Percentiles rank a stretch among this genome's conserved stretches.
These are phyloP conservation scores for Philereme vetulata DNA, from an alignment of 2,888 invertebrate species.

Conservation along the genomic window DNA sequence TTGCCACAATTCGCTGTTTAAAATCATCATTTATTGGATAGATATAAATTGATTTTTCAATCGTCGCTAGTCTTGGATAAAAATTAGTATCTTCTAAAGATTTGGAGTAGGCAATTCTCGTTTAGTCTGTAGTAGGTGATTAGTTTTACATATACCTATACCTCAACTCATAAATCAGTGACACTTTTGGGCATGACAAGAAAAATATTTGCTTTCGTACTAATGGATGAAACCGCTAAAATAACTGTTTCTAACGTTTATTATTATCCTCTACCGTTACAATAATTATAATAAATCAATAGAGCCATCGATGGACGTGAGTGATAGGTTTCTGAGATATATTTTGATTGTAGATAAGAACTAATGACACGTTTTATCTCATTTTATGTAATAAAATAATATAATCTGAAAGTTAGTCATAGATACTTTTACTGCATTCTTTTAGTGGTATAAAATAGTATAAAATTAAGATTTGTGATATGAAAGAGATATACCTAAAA, in stretches of 20 bases:
- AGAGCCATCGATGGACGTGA: constrained; percentile 13
- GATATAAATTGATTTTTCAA: too few relatives aligned
- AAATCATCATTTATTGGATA: too few relatives aligned
- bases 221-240: constrained; percentile 14
- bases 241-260: constrained; percentile 21
- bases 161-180: constrained; percentile 1
- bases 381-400: background rate
- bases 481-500: too few relatives aligned
- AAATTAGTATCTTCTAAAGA: too few relatives aligned
- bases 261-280: constrained; percentile 19
- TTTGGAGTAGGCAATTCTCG: too few relatives aligned
- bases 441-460: too few relatives aligned
- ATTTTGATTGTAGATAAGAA: constrained; percentile 33
- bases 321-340: constrained; percentile 29
- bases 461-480: too few relatives aligned
- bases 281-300: constrained; percentile 28
- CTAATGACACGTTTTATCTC: constrained; percentile 29
- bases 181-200: background rate
- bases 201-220: constrained; percentile 17
- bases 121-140: too few relatives aligned
- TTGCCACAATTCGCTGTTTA: too few relatives aligned
- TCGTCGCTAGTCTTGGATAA: too few relatives aligned
- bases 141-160: background rate
- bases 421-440: too few relatives aligned
- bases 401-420: too few relatives aligned